Conservation (phyloP, 2,888 invertebrate genomes). For the Cistogaster globosa region DNA sequence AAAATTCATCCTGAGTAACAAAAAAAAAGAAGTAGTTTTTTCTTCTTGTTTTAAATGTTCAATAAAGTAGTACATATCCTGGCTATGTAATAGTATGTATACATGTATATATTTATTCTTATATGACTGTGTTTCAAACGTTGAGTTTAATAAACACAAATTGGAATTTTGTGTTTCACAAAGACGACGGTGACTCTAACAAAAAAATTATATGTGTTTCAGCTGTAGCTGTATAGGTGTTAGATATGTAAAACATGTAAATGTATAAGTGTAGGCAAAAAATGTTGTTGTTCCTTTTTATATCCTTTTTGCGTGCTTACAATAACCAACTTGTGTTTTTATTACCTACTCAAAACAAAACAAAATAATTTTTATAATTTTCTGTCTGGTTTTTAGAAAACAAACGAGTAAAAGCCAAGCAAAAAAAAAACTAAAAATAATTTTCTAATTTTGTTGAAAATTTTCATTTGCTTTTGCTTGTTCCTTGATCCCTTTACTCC, state of each 20-base stretch:
- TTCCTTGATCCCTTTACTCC: slow-evolving; percentile 9
- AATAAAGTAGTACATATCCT: slow-evolving; percentile 36
- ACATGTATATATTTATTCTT: not conserved
- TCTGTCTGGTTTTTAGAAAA: slow-evolving; percentile 54
- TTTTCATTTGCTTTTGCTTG: slow-evolving; percentile 16
- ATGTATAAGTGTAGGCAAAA: slow-evolving; percentile 16
- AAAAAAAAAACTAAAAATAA: slow-evolving; percentile 24
- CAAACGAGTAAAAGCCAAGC: slow-evolving; percentile 1
- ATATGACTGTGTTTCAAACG: slow-evolving; percentile 18
- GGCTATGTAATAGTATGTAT: not conserved
- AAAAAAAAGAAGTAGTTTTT: slow-evolving; percentile 50
- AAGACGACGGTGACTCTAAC: slow-evolving; percentile 34
- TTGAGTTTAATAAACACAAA: slow-evolving; percentile 68
- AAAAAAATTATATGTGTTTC: slow-evolving; percentile 1
- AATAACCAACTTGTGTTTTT: slow-evolving; percentile 48
- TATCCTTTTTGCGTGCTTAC: slow-evolving; percentile 62
- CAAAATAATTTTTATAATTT: slow-evolving; percentile 62
- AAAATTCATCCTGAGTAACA: slow-evolving; percentile 32
- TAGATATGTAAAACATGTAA: not conserved
- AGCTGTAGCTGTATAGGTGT: slow-evolving; percentile 10
- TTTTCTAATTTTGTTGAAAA: slow-evolving; percentile 53
- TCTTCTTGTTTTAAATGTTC: slow-evolving; percentile 43
- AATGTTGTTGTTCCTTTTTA: slow-evolving; percentile 42
- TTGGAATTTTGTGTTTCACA: slow-evolving; percentile 65
- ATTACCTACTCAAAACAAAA: slow-evolving; percentile 39